These are phyloP conservation scores for Sarcophaga rosellei DNA, from an alignment of 2,888 invertebrate species.

Conservation along the genomic window DNA sequence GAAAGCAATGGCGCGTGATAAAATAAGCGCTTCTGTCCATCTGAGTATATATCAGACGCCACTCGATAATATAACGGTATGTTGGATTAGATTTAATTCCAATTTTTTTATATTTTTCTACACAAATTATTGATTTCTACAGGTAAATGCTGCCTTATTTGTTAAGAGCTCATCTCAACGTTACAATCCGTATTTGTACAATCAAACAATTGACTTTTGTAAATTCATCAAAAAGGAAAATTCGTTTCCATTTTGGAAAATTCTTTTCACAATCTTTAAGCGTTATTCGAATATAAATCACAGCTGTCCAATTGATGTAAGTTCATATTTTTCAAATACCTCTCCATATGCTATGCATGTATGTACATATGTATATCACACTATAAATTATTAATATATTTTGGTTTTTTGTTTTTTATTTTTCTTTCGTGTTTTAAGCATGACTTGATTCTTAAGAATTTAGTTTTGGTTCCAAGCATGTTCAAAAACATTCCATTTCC, in stretches of 20 bases:
- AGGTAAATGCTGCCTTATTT: background rate
- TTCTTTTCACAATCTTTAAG: background rate
- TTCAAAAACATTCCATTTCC: no score
- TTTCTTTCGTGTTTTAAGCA: no score
- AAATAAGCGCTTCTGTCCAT: background rate
- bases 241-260: constrained; percentile 1
- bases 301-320: constrained; percentile 1
- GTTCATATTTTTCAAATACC: background rate
- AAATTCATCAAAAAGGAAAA: background rate
- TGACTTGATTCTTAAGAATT: no score
- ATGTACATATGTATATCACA: no score
- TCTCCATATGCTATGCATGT: no score
- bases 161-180: background rate
- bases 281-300: background rate
- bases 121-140: no score
- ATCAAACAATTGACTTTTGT: background rate
- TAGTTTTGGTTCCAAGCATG: no score
- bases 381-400: no score
- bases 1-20: background rate
- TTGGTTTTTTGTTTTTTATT: no score
- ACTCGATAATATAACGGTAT: background rate
- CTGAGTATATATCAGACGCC: background rate
- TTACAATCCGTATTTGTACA: background rate
- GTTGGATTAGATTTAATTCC: background rate
- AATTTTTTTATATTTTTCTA: no score